These are phyloP conservation scores for Blastomussa wellsi DNA, from an alignment of 92 coral and sea anemone species.

Conservation along the genomic window DNA sequence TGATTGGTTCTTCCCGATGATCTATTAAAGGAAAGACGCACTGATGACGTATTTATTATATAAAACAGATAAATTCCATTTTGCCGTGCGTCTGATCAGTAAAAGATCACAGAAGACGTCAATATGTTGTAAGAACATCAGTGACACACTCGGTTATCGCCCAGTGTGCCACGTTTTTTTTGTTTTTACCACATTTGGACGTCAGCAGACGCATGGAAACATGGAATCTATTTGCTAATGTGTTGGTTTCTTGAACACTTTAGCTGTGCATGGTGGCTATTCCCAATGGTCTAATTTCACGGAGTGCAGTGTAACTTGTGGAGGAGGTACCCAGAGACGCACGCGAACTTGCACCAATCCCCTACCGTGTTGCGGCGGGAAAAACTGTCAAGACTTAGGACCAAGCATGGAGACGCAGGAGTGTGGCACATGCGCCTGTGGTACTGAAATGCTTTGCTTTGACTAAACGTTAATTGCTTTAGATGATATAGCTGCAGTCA, in stretches of 20 bases:
- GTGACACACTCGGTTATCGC: too few species aligned
- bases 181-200: too few species aligned
- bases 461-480: background rate
- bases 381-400: constrained; percentile 16
- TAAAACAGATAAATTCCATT: too few species aligned
- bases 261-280: constrained; percentile 29
- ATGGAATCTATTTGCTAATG: background rate
- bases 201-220: too few species aligned
- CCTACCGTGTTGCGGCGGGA: constrained; percentile 38
- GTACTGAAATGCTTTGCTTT: background rate
- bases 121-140: too few species aligned
- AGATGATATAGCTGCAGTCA: background rate
- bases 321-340: constrained; percentile 23
- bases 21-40: too few species aligned
- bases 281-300: constrained; percentile 30
- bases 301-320: constrained; percentile 16
- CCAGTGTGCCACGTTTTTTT: too few species aligned
- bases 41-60: too few species aligned
- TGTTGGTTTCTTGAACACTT: background rate
- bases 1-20: too few species aligned
- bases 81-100: too few species aligned
- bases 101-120: too few species aligned
- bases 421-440: constrained; percentile 22
- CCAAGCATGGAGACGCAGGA: constrained; percentile 21
- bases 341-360: constrained; percentile 26